These are phyloP conservation scores for Sebastolobus alascanus DNA, from an alignment of 2,797 vertebrate genomes.

Conservation along the genomic window DNA sequence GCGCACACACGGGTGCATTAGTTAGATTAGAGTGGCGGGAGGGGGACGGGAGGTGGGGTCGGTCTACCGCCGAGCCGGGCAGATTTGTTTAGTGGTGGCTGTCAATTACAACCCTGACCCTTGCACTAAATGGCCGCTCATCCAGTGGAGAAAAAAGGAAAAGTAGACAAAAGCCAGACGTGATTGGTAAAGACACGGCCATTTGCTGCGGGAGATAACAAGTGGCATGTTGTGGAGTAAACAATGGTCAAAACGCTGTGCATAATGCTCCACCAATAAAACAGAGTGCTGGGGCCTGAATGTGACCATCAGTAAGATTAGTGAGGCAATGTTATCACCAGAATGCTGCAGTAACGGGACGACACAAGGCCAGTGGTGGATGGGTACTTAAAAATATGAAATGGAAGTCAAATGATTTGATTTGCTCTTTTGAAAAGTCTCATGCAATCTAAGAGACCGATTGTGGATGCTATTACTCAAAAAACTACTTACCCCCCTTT, in stretches of 20 bases:
- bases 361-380: constrained; percentile 33
- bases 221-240: constrained; percentile 79
- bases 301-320: constrained; percentile 77
- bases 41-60: constrained; percentile 65
- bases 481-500: constrained; percentile 23
- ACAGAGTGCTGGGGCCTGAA: constrained; percentile 77
- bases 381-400: constrained; percentile 75
- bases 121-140: constrained; percentile 83
- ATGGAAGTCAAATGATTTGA: constrained; percentile 67
- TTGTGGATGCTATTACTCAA: constrained; percentile 61
- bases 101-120: constrained; percentile 89
- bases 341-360: constrained; percentile 53
- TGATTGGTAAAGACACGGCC: constrained; percentile 83
- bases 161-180: constrained; percentile 81
- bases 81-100: constrained; percentile 92
- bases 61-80: constrained; percentile 80
- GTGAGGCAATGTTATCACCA: constrained; percentile 68
- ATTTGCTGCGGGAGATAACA: constrained; percentile 80
- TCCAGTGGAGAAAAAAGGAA: constrained; percentile 61
- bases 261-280: constrained; percentile 76
- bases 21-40: constrained; percentile 89
- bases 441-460: constrained; percentile 69
- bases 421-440: constrained; percentile 70
- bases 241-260: constrained; percentile 75
- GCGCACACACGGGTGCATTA: constrained; percentile 95